Evolutionary conservation across 2,888 invertebrate species (phyloP), one percentile per base, ranked within the genome.

Genomic region (Galerucella calmariensis): DNA sequence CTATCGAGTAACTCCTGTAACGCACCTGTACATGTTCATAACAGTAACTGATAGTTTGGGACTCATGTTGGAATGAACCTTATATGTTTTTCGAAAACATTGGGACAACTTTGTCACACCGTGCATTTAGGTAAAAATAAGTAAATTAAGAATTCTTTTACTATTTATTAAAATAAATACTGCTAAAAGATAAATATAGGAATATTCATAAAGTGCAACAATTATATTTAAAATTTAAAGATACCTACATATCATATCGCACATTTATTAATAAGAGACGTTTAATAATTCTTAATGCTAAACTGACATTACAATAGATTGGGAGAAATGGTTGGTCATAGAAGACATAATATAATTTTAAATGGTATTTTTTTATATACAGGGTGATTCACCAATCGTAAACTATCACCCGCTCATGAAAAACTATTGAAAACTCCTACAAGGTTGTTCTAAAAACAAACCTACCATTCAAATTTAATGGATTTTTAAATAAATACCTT

Each of bases 111-210:
- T 12, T 14, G 12, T 48, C 4, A 56, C 62, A 46, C 10, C 9
- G 48, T 20, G 24, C 20, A 66, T 24, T 51, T 51, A 16, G 53
- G 71, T 56, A 53, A 69, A 73, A 74, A 74, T 74, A 74, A 74
- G 58, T 74, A 66, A 74, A 69, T 69, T n/a, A 48, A 61, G 66
- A 35, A 59, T 75, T 75, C 61, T 75, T 75, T 75, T 73, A 75
- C 75, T 75, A 73, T 75, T 75, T 75, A 75, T 75, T 75, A 75
- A 75, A 75, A 75, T 75, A 75, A 75, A 75, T 75, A 75, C 75
- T 75, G 75, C 75, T 75, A 75, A 75, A 75, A 75, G 73, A 75
- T 75, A 75, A 75, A 75, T 75, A 75, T 75, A 75, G 75, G 75
- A 75, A 75, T 75, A 75, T 75, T 75, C 73, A 75, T 75, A 73